Percentiles rank a stretch among this genome's conserved stretches.
phyloP scores from a whole-genome alignment of 2,888 invertebrate genomes.

The Bombyx huttoni region DNA sequence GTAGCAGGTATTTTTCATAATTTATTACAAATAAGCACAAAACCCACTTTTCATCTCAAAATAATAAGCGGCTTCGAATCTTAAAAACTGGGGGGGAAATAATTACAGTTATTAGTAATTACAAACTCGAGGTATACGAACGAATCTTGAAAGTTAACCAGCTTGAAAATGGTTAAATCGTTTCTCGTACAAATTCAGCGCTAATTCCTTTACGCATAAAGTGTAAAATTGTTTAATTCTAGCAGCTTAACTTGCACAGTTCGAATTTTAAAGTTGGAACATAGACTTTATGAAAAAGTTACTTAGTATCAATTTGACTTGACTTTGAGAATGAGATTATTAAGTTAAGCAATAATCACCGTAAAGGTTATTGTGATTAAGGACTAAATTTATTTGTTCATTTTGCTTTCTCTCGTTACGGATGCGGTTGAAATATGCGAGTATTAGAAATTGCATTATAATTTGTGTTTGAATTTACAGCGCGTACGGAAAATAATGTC shows the following conservation, averaged over 20 bases:
- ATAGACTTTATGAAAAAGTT: conserved; percentile 25
- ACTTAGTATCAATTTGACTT: conserved; percentile 32
- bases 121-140: conserved; percentile 40
- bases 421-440: conserved; percentile 40
- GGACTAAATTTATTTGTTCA: conserved; percentile 29
- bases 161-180: conserved; percentile 27
- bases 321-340: conserved; percentile 12
- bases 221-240: conserved; percentile 27
- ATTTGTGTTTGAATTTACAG: conserved; percentile 56
- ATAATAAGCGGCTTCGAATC: conserved; percentile 21
- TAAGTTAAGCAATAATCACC: conserved; percentile 31
- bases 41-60: conserved; percentile 14
- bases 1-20: no score
- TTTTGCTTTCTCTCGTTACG: conserved; percentile 25
- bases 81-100: conserved; percentile 31
- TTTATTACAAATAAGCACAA: conserved; percentile 4
- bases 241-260: conserved; percentile 23
- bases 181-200: conserved; percentile 19
- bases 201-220: conserved; percentile 20
- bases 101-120: conserved; percentile 50
- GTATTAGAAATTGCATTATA: conserved; percentile 51
- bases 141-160: conserved; percentile 41
- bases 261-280: conserved; percentile 19
- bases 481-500: conserved; percentile 28
- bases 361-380: conserved; percentile 20